phyloP scores from a whole-genome alignment of 2,797 vertebrate species.

The Mus spretus region DNA sequence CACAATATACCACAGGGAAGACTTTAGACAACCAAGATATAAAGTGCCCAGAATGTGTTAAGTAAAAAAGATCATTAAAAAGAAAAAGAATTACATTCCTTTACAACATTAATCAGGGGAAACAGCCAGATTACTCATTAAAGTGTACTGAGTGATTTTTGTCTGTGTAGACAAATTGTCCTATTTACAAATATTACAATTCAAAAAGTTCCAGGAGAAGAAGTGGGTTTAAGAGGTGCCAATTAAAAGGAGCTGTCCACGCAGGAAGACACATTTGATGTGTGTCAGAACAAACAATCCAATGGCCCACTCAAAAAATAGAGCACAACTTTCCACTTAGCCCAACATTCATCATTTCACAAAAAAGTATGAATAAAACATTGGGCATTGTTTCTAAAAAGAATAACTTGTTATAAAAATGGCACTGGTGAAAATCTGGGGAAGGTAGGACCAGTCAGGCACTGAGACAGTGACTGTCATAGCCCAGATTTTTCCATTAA shows the following conservation, averaged over 20 bases:
- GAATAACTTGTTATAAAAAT: slow-evolving; percentile 69
- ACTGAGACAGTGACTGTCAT: background rate
- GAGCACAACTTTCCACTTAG: slow-evolving; percentile 20
- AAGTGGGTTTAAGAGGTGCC: background rate
- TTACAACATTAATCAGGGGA: background rate
- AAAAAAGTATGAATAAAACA: slow-evolving; percentile 72
- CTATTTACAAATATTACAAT: slow-evolving; percentile 19
- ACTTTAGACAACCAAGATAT: background rate
- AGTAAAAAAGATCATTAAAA: slow-evolving; percentile 7
- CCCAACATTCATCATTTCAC: slow-evolving; percentile 33
- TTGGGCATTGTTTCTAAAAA: slow-evolving; percentile 61
- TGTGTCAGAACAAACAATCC: background rate
- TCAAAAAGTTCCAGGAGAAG: slow-evolving; percentile 50
- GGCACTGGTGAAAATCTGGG: slow-evolving; percentile 38
- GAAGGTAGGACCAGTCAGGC: slow-evolving; percentile 1
- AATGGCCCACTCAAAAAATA: background rate
- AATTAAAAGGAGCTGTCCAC: background rate
- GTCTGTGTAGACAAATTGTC: background rate
- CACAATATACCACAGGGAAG: background rate
- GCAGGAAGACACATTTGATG: background rate
- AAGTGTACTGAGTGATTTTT: background rate
- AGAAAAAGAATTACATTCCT: background rate
- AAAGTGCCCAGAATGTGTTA: background rate
- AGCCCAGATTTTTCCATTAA: slow-evolving; percentile 59
- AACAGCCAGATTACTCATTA: background rate